Percentiles rank a stretch among this genome's conserved stretches.
These are phyloP conservation scores for Bathynomus jamesi DNA, from an alignment of 1,140 invertebrate species.

Conservation along the genomic window DNA sequence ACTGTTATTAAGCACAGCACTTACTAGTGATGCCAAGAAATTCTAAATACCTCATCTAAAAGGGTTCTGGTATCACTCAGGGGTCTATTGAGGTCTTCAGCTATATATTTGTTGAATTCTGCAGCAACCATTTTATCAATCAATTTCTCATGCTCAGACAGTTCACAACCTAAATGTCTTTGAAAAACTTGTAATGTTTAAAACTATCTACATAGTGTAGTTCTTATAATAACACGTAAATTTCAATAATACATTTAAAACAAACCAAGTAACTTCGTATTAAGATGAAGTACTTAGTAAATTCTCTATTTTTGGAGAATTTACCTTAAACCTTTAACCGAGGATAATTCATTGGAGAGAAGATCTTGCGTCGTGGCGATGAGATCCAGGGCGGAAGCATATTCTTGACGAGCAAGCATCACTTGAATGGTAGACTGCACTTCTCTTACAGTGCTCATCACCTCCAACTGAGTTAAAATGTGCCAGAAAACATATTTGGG, in stretches of 20 bases:
- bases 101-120: conserved; percentile 87
- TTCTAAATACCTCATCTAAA: conserved; percentile 49
- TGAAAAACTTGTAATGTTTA: conserved; percentile 26
- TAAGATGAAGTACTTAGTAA: too few relatives aligned
- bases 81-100: conserved; percentile 83
- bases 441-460: conserved; percentile 93
- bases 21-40: too few relatives aligned
- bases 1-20: too few relatives aligned
- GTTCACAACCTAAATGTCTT: conserved; percentile 86
- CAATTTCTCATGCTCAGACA: conserved; percentile 91
- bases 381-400: conserved; percentile 92
- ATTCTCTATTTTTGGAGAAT: not conserved
- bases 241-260: not conserved
- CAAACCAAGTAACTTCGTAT: too few relatives aligned
- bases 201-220: conserved; percentile 3
- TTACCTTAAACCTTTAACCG: conserved; percentile 80
- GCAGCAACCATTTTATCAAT: conserved; percentile 95
- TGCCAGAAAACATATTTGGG: too few relatives aligned
- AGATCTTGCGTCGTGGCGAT: conserved; percentile 96
- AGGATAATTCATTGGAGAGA: conserved; percentile 74
- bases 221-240: not conserved
- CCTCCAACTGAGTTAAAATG: conserved; percentile 67
- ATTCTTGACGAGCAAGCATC: conserved; percentile 89
- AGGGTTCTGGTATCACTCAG: conserved; percentile 53
- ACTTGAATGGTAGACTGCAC: conserved; percentile 95